phyloP scores from a whole-genome alignment of 1,140 invertebrate genomes.

The Meloidogyne exigua region DNA sequence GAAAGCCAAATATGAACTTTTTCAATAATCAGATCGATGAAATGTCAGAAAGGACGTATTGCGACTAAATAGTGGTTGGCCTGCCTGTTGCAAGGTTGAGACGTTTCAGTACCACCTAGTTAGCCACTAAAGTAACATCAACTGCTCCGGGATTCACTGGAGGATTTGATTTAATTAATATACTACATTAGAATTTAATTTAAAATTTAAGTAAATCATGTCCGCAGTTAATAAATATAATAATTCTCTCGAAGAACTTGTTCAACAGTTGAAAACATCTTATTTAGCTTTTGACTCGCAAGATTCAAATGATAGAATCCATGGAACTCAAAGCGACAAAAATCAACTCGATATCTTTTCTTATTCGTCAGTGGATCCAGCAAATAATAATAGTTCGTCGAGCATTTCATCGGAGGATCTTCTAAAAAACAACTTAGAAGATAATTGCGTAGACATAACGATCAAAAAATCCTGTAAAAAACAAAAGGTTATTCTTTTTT shows the following conservation, averaged over 20 bases:
- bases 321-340: background rate
- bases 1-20: too few species aligned
- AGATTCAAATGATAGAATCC: background rate
- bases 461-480: background rate
- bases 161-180: too few species aligned
- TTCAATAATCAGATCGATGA: too few species aligned
- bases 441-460: background rate
- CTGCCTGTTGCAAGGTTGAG: too few species aligned
- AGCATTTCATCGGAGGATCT: background rate
- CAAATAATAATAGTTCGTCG: background rate
- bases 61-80: too few species aligned
- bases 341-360: background rate
- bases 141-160: too few species aligned
- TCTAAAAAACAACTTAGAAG: background rate
- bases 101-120: too few species aligned
- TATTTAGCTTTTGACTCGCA: background rate
- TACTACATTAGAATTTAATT: too few species aligned
- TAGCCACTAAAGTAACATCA: too few species aligned
- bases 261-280: background rate
- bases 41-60: too few species aligned
- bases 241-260: background rate
- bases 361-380: background rate
- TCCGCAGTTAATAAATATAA: background rate
- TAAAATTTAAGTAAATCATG: too few species aligned
- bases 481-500: background rate